Evolutionary conservation across 2,113 vertebrate species (phyloP).

Genomic region (Hemicordylus capensis): DNA sequence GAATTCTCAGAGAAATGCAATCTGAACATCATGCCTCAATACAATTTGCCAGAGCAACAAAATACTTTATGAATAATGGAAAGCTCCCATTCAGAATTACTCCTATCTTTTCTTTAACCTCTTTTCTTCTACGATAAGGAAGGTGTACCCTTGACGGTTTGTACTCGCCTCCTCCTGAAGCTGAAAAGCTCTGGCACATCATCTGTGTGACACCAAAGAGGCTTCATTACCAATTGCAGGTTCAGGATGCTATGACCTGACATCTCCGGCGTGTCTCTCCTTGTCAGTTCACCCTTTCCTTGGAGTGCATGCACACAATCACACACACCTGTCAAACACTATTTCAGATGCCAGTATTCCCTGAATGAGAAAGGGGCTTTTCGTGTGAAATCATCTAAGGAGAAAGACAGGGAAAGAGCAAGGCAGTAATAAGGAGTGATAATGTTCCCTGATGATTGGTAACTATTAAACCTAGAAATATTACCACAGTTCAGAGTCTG

Average conservation of each 20-base stretch:
- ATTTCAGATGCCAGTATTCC: conserved; percentile 32
- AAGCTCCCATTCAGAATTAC: conserved; percentile 66
- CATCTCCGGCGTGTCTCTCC: conserved; percentile 55
- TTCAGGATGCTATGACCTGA: conserved; percentile 66
- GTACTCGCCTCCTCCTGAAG: conserved; percentile 60
- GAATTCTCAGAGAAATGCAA: conserved; percentile 43
- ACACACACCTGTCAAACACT: conserved; percentile 44
- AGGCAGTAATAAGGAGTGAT: neutral
- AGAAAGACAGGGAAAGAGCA: conserved; percentile 37
- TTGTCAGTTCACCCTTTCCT: conserved; percentile 62
- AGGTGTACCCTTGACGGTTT: conserved; percentile 65
- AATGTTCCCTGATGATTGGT: conserved; percentile 25
- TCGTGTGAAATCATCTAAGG: conserved; percentile 19
- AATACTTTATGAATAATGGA: conserved; percentile 73
- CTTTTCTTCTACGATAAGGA: conserved; percentile 64
- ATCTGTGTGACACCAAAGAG: conserved; percentile 55
- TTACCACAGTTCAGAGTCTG: neutral
- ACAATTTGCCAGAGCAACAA: conserved; percentile 69
- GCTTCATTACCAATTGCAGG: conserved; percentile 69
- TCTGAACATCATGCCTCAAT: conserved; percentile 61
- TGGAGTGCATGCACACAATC: conserved; percentile 11
- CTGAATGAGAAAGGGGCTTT: conserved; percentile 29
- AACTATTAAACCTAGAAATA: conserved; percentile 22
- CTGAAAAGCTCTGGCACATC: conserved; percentile 62
- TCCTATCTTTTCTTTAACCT: conserved; percentile 63